These are phyloP conservation scores for Amblyraja radiata DNA, from an alignment of 2,797 vertebrate genomes.

Conservation along the genomic window DNA sequence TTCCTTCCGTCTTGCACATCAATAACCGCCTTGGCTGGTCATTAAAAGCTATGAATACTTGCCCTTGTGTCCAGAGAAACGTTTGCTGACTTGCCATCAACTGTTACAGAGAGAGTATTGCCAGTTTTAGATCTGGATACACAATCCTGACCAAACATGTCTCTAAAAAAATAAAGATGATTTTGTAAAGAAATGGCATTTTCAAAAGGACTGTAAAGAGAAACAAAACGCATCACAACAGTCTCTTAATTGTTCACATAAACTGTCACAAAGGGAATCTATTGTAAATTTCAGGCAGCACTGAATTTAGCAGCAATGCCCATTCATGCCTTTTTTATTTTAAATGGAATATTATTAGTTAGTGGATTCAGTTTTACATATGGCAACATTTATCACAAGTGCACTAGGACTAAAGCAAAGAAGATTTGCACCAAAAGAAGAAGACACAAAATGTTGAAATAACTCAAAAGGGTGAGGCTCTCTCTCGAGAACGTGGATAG, in stretches of 20 bases:
- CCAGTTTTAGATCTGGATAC: slow-evolving; percentile 65
- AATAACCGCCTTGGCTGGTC: background rate
- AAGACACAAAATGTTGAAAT: too few relatives aligned
- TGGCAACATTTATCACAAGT: background rate
- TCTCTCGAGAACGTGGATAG: too few relatives aligned
- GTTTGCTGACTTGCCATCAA: slow-evolving; percentile 76
- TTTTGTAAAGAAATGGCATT: background rate
- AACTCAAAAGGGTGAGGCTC: too few relatives aligned
- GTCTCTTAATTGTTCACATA: background rate
- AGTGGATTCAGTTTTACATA: background rate
- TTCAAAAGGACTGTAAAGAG: background rate
- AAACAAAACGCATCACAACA: background rate
- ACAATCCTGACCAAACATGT: slow-evolving; percentile 89
- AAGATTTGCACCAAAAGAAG: background rate
- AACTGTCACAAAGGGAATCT: background rate
- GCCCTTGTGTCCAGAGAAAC: slow-evolving; percentile 68
- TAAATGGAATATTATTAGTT: background rate
- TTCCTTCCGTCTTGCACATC: background rate
- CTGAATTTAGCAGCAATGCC: background rate
- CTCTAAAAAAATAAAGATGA: slow-evolving; percentile 55
- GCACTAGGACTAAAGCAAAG: background rate
- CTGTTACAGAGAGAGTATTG: slow-evolving; percentile 64
- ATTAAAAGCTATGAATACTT: slow-evolving; percentile 42
- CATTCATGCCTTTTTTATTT: background rate
- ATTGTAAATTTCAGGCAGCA: background rate